Evolutionary conservation across 2,113 vertebrate species (phyloP).

Genomic region (Oryzias woworae): DNA sequence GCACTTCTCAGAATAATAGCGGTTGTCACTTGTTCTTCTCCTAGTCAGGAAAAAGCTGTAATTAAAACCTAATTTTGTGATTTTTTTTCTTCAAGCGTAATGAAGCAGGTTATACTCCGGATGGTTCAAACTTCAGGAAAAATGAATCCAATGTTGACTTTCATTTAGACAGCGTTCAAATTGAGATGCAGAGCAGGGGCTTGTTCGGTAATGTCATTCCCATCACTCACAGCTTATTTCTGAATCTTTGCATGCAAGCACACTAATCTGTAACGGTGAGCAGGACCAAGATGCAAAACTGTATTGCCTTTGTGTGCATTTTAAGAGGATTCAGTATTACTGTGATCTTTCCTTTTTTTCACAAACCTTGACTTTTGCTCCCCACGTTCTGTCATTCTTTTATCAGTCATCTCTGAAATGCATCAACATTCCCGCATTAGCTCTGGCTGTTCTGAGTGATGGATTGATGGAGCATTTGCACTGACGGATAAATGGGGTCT

Average conservation of each 20-base stretch:
- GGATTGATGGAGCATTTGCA: slow-evolving; percentile 44
- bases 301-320: background rate
- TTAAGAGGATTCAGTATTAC: background rate
- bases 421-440: slow-evolving; percentile 25
- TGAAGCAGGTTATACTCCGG: background rate
- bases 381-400: slow-evolving; percentile 12
- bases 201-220: background rate
- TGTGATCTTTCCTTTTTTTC: background rate
- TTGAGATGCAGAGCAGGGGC: background rate
- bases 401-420: slow-evolving; percentile 38
- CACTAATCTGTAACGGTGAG: background rate
- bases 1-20: slow-evolving; percentile 41
- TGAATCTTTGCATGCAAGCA: slow-evolving; percentile 1
- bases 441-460: slow-evolving; percentile 46
- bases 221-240: background rate
- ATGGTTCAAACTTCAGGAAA: slow-evolving; percentile 5
- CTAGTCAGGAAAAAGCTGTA: slow-evolving; percentile 18
- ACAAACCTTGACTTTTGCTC: background rate
- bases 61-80: slow-evolving; percentile 33
- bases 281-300: background rate
- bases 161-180: slow-evolving; percentile 2
- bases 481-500: slow-evolving; percentile 44
- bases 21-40: slow-evolving; percentile 50
- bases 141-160: slow-evolving; percentile 24
- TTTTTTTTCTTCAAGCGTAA: slow-evolving; percentile 10